These are phyloP conservation scores for Cydia fagiglandana DNA, from an alignment of 1,140 invertebrate genomes.

Conservation along the genomic window DNA sequence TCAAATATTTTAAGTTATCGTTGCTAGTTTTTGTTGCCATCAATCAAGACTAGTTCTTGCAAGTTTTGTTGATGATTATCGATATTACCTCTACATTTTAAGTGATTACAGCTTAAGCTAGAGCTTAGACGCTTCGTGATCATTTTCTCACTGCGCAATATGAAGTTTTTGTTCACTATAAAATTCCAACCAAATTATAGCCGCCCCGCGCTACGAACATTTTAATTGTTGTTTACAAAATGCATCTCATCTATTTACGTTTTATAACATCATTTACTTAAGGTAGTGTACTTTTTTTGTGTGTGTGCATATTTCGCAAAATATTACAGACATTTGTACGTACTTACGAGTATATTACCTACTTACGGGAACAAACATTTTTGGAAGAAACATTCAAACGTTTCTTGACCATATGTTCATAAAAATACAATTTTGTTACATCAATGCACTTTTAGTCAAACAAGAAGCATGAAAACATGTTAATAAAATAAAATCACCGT, in stretches of 20 bases:
- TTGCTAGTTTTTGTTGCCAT: conserved; percentile 17
- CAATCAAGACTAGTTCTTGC: conserved; percentile 17
- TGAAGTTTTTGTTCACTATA: conserved; percentile 20
- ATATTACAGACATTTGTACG: too few species aligned
- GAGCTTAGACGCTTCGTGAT: conserved; percentile 5
- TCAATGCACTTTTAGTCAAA: background rate
- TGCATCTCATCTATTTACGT: background rate
- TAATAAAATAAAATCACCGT: background rate
- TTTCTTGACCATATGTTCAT: too few species aligned
- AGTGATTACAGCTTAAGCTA: background rate
- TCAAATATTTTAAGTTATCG: background rate
- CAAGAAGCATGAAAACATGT: background rate
- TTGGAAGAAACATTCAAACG: too few species aligned
- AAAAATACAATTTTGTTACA: background rate
- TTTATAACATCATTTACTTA: background rate
- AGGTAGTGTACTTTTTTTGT: background rate
- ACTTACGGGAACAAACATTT: too few species aligned
- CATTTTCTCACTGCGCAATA: background rate
- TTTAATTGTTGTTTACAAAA: conserved; percentile 12
- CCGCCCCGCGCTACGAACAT: background rate
- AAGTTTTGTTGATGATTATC: conserved; percentile 22
- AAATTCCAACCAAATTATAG: conserved; percentile 21
- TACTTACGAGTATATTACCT: too few species aligned
- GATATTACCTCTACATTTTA: background rate
- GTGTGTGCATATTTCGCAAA: too few species aligned